A percentile compares a stretch with the other conserved stretches of the same genome.
phyloP scores from a whole-genome alignment of 2,113 vertebrate species.

The Gracilinanus agilis region DNA sequence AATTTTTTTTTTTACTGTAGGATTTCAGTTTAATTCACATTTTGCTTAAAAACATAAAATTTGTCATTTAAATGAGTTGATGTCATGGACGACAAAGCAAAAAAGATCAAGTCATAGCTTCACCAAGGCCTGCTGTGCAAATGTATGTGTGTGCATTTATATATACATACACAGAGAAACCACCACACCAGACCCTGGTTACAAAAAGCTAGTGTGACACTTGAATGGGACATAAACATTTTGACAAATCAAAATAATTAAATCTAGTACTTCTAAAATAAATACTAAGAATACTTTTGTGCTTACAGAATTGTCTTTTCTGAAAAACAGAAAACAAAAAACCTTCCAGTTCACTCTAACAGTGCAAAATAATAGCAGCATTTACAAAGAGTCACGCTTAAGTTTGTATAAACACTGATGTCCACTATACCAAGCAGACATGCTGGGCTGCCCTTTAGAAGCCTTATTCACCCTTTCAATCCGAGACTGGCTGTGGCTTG shows the following conservation, averaged over 20 bases:
- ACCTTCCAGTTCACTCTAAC: slow-evolving; percentile 73
- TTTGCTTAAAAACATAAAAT: slow-evolving; percentile 41
- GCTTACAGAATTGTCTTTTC: slow-evolving; percentile 55
- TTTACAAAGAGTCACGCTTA: slow-evolving; percentile 24
- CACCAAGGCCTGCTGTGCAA: neutral
- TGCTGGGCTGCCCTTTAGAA: neutral
- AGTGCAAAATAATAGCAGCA: slow-evolving; percentile 83
- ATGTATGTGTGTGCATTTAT: neutral
- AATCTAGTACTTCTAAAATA: slow-evolving; percentile 78
- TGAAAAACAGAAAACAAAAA: slow-evolving; percentile 28
- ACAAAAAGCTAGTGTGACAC: slow-evolving; percentile 49
- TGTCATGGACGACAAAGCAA: slow-evolving; percentile 35
- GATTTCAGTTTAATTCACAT: slow-evolving; percentile 16
- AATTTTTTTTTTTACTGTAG: neutral
- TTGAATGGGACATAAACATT: slow-evolving; percentile 38
- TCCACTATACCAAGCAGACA: neutral
- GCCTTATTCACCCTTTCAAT: neutral
- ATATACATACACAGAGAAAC: neutral
- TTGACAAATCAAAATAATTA: slow-evolving; percentile 51
- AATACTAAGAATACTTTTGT: slow-evolving; percentile 75
- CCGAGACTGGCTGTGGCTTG: neutral
- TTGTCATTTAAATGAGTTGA: slow-evolving; percentile 49
- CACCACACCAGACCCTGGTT: neutral
- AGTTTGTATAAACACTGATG: slow-evolving; percentile 47
- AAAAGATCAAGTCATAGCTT: slow-evolving; percentile 9